Conservation (phyloP, 2,113 vertebrate species). For the Hucho hucho region DNA sequence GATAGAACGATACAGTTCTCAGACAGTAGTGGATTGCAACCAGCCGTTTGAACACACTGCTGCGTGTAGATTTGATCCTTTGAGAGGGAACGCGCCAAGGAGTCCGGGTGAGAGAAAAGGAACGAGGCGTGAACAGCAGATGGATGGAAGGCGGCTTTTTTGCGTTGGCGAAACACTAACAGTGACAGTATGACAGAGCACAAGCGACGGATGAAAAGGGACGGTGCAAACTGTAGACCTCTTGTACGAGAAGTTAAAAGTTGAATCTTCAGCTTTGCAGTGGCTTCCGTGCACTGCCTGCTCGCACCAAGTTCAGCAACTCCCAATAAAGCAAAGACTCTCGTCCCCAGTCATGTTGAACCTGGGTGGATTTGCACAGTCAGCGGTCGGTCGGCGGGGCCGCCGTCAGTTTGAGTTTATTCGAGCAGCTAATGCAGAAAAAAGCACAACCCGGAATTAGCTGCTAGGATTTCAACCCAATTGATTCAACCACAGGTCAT, state of each 20-base stretch:
- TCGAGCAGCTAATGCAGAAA: constrained; percentile 6
- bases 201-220: constrained; percentile 1
- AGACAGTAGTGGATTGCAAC: constrained; percentile 2
- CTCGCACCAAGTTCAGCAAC: constrained; percentile 9
- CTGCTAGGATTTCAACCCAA: neutral
- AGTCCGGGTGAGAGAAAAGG: constrained; percentile 71
- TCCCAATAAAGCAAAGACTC: constrained; percentile 2
- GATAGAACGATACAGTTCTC: neutral
- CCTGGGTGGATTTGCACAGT: neutral
- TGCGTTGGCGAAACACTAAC: constrained; percentile 71
- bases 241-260: neutral
- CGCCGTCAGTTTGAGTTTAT: constrained; percentile 30
- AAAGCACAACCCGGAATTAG: neutral
- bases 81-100: constrained; percentile 62
- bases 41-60: constrained; percentile 20
- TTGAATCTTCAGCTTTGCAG: too few species aligned
- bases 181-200: constrained; percentile 2
- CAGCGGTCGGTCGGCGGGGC: neutral
- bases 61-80: constrained; percentile 63
- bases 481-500: neutral
- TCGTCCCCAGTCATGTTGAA: too few species aligned
- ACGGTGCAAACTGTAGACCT: constrained; percentile 10
- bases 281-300: neutral
- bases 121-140: constrained; percentile 75
- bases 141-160: constrained; percentile 66